Evolutionary conservation across 2,797 vertebrate genomes (phyloP).

Genomic region (Crocidura indochinensis): DNA sequence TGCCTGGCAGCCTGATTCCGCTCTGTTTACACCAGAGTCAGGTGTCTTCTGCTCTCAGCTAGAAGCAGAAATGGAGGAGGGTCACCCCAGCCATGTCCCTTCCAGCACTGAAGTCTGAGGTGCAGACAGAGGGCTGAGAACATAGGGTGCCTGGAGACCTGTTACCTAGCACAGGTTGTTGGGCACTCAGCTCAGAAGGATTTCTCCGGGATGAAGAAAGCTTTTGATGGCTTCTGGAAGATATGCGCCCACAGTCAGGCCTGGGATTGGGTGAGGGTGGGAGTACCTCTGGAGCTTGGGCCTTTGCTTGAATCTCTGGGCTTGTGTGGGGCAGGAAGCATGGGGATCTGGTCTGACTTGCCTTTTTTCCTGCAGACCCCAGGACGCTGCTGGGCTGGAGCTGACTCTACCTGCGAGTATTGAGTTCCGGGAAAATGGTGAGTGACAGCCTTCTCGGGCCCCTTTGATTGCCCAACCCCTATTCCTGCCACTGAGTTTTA

Average conservation of each 20-base stretch:
- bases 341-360: neutral
- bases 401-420: slow-evolving; percentile 96
- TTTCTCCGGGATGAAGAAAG: too few species aligned
- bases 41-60: slow-evolving; percentile 14
- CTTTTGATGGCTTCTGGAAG: too few species aligned
- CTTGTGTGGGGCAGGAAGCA: neutral
- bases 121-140: too few species aligned
- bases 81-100: too few species aligned
- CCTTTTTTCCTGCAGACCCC: slow-evolving; percentile 91
- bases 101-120: too few species aligned
- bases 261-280: too few species aligned
- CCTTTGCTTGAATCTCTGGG: neutral
- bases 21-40: slow-evolving; percentile 78
- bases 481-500: neutral
- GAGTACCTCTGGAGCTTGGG: too few species aligned
- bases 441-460: slow-evolving; percentile 87
- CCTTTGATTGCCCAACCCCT: too few species aligned
- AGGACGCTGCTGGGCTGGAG: slow-evolving; percentile 94
- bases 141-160: too few species aligned
- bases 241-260: too few species aligned
- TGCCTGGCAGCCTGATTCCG: slow-evolving; percentile 48
- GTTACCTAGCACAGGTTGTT: too few species aligned
- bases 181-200: too few species aligned
- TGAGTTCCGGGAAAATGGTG: slow-evolving; percentile 98
- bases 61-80: neutral